Evolutionary conservation across 2,113 vertebrate genomes (phyloP).

Genomic region (Maccullochella peelii): DNA sequence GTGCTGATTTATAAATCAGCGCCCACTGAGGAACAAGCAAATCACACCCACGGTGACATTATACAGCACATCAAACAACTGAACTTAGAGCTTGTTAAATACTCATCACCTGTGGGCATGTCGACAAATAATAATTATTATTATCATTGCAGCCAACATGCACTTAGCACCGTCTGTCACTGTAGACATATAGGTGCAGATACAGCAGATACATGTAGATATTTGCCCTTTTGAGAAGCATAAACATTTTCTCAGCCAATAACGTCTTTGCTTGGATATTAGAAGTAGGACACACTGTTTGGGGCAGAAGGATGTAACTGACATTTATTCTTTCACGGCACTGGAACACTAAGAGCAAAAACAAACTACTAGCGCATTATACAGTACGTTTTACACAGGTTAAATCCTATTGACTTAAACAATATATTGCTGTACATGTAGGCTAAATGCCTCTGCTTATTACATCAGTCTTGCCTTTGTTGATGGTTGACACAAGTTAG

Average conservation of each 20-base stretch:
- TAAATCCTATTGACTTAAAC: neutral
- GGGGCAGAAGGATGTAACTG: neutral
- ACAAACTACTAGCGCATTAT: neutral
- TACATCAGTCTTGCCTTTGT: neutral
- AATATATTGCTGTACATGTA: neutral
- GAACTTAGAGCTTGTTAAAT: slow-evolving; percentile 3
- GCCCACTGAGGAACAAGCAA: slow-evolving; percentile 36
- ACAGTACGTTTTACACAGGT: neutral
- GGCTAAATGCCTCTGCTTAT: neutral
- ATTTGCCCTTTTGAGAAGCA: neutral
- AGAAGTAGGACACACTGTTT: neutral
- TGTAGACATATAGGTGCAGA: neutral
- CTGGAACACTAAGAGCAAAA: neutral
- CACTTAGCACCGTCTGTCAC: neutral
- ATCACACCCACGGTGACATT: slow-evolving; percentile 28
- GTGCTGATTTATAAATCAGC: slow-evolving; percentile 56
- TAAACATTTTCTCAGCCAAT: slow-evolving; percentile 3
- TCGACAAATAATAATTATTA: neutral
- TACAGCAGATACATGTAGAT: neutral
- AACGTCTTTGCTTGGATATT: neutral
- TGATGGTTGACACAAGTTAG: neutral
- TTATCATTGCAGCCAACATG: neutral
- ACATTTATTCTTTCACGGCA: neutral
- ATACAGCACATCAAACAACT: neutral
- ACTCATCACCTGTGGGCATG: slow-evolving; percentile 9